A percentile compares a stretch with the other conserved stretches of the same genome.
These are phyloP conservation scores for Lophura nycthemera DNA, from an alignment of 2,113 vertebrate genomes.

Conservation along the genomic window DNA sequence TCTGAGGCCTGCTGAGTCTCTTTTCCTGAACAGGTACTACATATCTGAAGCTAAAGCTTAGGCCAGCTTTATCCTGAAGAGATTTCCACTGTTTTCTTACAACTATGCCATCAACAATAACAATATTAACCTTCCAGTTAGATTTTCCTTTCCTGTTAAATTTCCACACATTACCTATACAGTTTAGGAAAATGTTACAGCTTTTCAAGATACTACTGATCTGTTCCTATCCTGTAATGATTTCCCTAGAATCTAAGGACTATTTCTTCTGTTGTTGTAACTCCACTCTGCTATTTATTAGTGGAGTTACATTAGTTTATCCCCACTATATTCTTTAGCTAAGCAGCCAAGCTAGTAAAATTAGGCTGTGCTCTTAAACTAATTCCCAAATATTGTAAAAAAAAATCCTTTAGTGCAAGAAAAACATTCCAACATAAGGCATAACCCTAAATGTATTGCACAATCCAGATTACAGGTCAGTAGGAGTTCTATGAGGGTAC, in stretches of 20 bases:
- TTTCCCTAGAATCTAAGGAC: neutral
- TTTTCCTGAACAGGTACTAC: neutral
- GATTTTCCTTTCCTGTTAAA: neutral
- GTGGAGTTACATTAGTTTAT: constrained; percentile 5
- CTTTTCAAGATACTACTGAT: neutral
- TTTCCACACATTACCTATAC: neutral
- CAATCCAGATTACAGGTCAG: neutral
- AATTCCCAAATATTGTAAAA: neutral
- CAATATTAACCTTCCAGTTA: neutral
- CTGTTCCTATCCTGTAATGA: neutral
- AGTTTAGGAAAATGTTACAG: neutral
- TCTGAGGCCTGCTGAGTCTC: neutral
- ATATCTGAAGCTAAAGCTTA: neutral
- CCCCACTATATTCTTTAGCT: constrained; percentile 7
- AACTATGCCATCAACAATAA: neutral
- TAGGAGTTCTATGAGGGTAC: neutral
- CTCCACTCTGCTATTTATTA: neutral
- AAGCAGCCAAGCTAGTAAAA: constrained; percentile 23
- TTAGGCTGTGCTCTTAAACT: neutral
- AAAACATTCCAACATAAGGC: neutral
- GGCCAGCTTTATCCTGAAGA: neutral
- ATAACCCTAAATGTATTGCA: neutral
- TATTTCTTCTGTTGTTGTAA: constrained; percentile 27
- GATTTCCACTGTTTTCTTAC: neutral
- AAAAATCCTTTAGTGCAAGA: neutral